These are phyloP conservation scores for Hestina assimilis DNA, from an alignment of 1,140 invertebrate genomes.

Conservation along the genomic window DNA sequence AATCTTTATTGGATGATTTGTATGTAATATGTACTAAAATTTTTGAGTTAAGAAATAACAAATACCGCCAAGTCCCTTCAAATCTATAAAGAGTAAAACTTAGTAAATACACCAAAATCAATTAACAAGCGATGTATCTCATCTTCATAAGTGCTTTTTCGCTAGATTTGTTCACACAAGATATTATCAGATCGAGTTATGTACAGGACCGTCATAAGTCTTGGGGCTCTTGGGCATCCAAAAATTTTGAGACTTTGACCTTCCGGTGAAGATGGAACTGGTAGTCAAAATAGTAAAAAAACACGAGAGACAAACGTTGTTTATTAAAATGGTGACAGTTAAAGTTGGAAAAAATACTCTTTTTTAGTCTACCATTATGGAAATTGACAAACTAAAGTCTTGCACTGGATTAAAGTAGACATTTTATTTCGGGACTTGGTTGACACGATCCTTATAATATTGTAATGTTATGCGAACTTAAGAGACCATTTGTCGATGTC, in stretches of 20 bases:
- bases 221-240: too few species aligned
- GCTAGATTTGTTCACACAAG: not conserved
- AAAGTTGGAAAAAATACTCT: too few species aligned
- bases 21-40: not conserved
- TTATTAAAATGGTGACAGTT: not conserved
- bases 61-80: not conserved
- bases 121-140: not conserved
- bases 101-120: not conserved
- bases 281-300: slow-evolving; percentile 2
- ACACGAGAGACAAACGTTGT: not conserved
- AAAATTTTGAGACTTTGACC: too few species aligned
- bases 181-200: too few species aligned
- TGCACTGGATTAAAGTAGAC: not conserved
- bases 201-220: too few species aligned
- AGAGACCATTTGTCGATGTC: slow-evolving; percentile 72
- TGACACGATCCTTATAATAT: not conserved
- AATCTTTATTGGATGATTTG: slow-evolving; percentile 32
- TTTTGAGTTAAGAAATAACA: not conserved
- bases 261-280: too few species aligned
- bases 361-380: not conserved
- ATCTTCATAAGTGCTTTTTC: not conserved
- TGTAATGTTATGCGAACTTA: slow-evolving; percentile 36
- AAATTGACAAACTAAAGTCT: too few species aligned
- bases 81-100: not conserved
- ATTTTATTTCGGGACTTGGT: not conserved